Evolutionary conservation across 2,113 vertebrate genomes (phyloP).

Genomic region (Ursus arctos): DNA sequence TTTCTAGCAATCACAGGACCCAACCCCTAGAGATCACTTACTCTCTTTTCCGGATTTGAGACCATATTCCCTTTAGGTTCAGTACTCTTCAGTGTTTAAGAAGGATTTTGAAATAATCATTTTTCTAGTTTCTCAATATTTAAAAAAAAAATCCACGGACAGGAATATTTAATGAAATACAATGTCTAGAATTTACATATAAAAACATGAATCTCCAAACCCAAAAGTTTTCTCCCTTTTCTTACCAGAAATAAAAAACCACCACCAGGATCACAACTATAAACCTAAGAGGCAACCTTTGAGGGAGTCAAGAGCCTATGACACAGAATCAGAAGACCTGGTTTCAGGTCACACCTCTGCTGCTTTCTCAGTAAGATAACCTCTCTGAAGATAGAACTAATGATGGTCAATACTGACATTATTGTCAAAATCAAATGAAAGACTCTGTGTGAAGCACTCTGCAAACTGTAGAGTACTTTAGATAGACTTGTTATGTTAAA

Average conservation of each 20-base stretch:
- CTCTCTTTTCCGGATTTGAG: not conserved
- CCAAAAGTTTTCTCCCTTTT: not conserved
- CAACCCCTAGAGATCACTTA: not conserved
- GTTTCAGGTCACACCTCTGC: not conserved
- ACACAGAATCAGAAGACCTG: not conserved
- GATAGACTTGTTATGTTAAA: not conserved
- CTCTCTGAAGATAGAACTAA: slow-evolving; percentile 6
- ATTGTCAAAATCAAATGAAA: not conserved
- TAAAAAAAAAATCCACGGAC: not conserved
- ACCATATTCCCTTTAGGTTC: not conserved
- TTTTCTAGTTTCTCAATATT: not conserved
- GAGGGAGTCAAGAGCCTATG: not conserved
- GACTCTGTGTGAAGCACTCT: not conserved
- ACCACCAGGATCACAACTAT: not conserved
- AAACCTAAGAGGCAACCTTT: not conserved
- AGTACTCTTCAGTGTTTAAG: not conserved
- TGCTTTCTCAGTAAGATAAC: not conserved
- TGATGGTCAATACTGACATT: not conserved
- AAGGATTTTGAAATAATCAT: not conserved
- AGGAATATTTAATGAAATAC: not conserved
- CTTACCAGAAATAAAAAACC: not conserved
- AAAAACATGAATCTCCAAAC: not conserved
- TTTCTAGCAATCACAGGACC: not conserved
- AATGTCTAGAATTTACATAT: not conserved
- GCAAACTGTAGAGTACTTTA: not conserved